Evolutionary conservation across 2,113 vertebrate genomes (phyloP).

Genomic region (Tragulus kanchil): DNA sequence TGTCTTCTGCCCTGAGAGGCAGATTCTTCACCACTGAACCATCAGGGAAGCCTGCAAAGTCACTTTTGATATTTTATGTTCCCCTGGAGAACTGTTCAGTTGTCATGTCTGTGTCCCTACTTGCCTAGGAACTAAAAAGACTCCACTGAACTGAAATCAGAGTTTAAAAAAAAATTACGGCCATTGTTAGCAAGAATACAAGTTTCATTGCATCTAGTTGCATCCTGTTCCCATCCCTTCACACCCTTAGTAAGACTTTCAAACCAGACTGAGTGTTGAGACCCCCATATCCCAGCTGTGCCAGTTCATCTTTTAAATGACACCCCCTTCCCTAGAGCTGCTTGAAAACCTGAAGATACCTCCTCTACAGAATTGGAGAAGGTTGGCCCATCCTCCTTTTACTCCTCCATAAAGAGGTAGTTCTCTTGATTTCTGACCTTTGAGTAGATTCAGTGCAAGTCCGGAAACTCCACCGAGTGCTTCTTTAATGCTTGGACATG

Average conservation of each 20-base stretch:
- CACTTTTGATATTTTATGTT: not conserved
- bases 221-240: not conserved
- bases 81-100: not conserved
- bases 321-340: not conserved
- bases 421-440: slow-evolving; percentile 15
- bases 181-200: not conserved
- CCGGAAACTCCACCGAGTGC: not conserved
- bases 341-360: not conserved
- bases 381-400: not conserved
- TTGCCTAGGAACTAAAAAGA: not conserved
- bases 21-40: not conserved
- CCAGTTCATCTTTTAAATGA: not conserved
- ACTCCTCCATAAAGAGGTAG: not conserved
- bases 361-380: not conserved
- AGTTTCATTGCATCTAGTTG: not conserved
- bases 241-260: not conserved
- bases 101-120: not conserved
- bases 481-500: not conserved
- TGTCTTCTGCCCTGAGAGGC: not conserved
- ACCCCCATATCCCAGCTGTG: not conserved
- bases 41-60: not conserved
- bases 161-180: not conserved
- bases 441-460: not conserved
- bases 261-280: not conserved
- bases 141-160: not conserved